Conservation (phyloP, 1,140 invertebrate species). For the Drosophila melanica region DNA sequence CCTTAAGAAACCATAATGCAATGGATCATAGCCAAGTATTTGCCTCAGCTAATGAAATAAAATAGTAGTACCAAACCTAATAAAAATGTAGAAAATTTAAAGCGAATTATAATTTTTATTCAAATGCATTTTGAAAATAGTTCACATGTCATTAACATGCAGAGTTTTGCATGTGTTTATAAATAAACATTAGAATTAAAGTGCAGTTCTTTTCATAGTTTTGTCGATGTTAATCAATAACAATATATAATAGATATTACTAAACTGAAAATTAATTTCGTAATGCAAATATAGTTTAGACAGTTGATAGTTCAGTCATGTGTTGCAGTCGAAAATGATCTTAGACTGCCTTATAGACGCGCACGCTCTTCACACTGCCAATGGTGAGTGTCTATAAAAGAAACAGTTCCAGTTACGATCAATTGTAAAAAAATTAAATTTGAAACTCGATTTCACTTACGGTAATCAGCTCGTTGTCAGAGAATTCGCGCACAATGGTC, state of each 20-base stretch:
- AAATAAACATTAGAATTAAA: constrained; percentile 65
- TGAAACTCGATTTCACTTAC: constrained; percentile 54
- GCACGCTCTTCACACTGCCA: constrained; percentile 89
- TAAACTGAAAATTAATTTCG: constrained; percentile 64
- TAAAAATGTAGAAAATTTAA: constrained; percentile 9
- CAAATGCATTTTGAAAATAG: constrained; percentile 68
- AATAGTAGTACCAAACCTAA: not conserved
- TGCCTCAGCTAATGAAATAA: too few relatives aligned
- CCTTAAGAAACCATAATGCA: not conserved
- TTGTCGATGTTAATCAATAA: constrained; percentile 65
- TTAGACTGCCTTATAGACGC: constrained; percentile 87
- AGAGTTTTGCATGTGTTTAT: constrained; percentile 36
- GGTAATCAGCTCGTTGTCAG: constrained; percentile 89
- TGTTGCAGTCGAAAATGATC: not conserved
- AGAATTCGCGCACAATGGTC: constrained; percentile 88
- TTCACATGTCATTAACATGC: constrained; percentile 23
- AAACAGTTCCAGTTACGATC: constrained; percentile 5
- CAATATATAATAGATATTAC: constrained; percentile 46
- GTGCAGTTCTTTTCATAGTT: constrained; percentile 54
- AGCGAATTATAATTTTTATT: constrained; percentile 65
- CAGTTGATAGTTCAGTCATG: constrained; percentile 64
- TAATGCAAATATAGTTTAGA: constrained; percentile 62
- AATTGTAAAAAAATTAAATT: not conserved
- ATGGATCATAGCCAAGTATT: too few relatives aligned
- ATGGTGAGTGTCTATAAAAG: constrained; percentile 88